Percentiles rank a stretch among this genome's conserved stretches.
Conservation (phyloP, 2,888 invertebrate species). For the Acleris emargana region DNA sequence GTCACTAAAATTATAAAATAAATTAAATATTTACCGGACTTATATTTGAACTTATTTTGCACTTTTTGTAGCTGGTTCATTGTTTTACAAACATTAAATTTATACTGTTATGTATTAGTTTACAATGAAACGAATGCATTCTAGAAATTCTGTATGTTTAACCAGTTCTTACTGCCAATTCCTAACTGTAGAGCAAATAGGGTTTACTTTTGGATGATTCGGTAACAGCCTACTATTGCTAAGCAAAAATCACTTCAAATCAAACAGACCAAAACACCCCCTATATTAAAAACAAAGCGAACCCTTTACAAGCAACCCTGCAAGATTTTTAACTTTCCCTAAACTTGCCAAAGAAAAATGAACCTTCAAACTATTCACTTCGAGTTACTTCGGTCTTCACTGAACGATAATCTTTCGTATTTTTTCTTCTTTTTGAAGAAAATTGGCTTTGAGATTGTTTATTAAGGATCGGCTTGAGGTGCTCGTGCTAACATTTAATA, state of each 20-base stretch:
- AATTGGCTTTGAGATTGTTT: constrained; percentile 12
- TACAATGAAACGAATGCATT: too few relatives aligned
- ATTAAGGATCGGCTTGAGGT: constrained; percentile 2
- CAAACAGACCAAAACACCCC: not conserved
- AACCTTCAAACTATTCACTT: not conserved
- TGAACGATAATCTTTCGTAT: not conserved
- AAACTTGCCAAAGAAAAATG: not conserved
- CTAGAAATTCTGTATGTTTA: too few relatives aligned
- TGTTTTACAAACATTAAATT: too few relatives aligned
- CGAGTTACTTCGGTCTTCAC: not conserved
- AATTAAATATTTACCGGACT: too few relatives aligned
- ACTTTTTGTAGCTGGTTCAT: too few relatives aligned
- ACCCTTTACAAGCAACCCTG: not conserved
- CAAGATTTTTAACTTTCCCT: not conserved
- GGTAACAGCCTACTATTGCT: not conserved
- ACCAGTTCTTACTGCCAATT: too few relatives aligned
- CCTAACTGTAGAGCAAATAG: too few relatives aligned
- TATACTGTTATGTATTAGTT: too few relatives aligned
- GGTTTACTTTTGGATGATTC: not conserved
- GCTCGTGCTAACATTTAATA: not conserved
- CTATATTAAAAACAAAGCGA: not conserved
- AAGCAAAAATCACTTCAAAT: not conserved
- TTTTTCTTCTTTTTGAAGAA: constrained; percentile 3
- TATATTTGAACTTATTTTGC: too few relatives aligned
- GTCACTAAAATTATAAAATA: too few relatives aligned